Percentiles rank a stretch among this genome's conserved stretches.
These are phyloP conservation scores for Halictus quadricinctus DNA, from an alignment of 2,888 invertebrate species.

Conservation along the genomic window DNA sequence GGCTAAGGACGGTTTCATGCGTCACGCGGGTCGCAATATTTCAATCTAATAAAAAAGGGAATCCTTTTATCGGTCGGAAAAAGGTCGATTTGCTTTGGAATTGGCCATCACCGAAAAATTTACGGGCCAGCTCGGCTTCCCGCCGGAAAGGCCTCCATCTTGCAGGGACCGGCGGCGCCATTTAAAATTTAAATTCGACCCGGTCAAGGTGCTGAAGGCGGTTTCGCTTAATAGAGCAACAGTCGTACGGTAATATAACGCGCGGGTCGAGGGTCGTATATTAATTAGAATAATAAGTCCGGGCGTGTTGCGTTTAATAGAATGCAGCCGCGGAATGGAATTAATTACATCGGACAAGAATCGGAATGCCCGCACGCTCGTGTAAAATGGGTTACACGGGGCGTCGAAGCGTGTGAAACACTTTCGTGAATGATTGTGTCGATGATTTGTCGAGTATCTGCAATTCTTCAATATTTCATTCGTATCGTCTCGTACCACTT, in stretches of 20 bases:
- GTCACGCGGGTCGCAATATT: neutral
- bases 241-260: constrained; percentile 37
- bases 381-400: neutral
- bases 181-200: constrained; percentile 48
- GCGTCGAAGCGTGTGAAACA: neutral
- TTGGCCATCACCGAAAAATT: constrained; percentile 12
- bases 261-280: constrained; percentile 35
- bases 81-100: constrained; percentile 1
- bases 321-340: constrained; percentile 35
- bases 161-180: neutral
- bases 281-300: constrained; percentile 57
- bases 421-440: neutral
- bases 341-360: constrained; percentile 37
- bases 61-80: neutral
- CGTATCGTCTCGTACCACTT: neutral
- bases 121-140: neutral
- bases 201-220: constrained; percentile 15
- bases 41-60: neutral
- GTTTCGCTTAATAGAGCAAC: constrained; percentile 48
- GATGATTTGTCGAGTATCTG: neutral
- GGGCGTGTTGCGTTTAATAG: constrained; percentile 34
- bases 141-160: neutral
- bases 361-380: constrained; percentile 6
- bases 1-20: neutral
- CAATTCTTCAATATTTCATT: neutral